phyloP scores from a whole-genome alignment of 2,113 vertebrate genomes.

The Salvelinus fontinalis region DNA sequence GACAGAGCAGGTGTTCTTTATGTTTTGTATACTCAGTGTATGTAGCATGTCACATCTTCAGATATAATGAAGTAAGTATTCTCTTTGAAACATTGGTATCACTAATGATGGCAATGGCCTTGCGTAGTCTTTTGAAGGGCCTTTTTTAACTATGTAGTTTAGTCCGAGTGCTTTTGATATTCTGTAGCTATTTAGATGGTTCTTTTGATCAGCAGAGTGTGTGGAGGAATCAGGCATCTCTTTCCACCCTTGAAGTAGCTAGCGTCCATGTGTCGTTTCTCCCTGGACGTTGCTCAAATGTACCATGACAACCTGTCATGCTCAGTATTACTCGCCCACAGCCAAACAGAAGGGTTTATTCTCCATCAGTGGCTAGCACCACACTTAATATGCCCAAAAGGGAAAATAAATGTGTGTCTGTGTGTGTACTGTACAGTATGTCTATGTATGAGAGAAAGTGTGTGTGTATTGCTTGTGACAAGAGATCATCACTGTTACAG shows the following conservation, averaged over 20 bases:
- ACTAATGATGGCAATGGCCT: neutral
- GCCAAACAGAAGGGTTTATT: conserved; percentile 72
- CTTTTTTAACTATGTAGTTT: neutral
- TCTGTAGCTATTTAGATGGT: conserved; percentile 6
- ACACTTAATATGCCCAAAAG: conserved; percentile 11
- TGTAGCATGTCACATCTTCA: neutral
- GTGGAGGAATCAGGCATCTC: conserved; percentile 14
- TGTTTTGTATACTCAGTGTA: neutral
- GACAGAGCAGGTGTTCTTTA: neutral
- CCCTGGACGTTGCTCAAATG: conserved; percentile 63
- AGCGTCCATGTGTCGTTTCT: conserved; percentile 23
- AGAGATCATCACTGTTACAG: conserved; percentile 40
- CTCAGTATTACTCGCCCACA: conserved; percentile 53
- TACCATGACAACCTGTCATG: conserved; percentile 70
- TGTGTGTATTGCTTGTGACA: conserved; percentile 18
- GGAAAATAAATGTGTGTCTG: neutral
- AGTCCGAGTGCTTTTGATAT: conserved; percentile 5
- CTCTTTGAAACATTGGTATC: neutral
- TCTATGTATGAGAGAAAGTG: neutral
- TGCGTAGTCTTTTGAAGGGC: neutral
- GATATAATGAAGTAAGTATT: neutral
- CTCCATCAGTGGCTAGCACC: conserved; percentile 60
- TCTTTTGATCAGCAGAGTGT: conserved; percentile 34
- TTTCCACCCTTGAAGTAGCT: conserved; percentile 30
- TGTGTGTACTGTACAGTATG: conserved; percentile 10